phyloP scores from a whole-genome alignment of 1,140 invertebrate species.

The Megalopta genalis region DNA sequence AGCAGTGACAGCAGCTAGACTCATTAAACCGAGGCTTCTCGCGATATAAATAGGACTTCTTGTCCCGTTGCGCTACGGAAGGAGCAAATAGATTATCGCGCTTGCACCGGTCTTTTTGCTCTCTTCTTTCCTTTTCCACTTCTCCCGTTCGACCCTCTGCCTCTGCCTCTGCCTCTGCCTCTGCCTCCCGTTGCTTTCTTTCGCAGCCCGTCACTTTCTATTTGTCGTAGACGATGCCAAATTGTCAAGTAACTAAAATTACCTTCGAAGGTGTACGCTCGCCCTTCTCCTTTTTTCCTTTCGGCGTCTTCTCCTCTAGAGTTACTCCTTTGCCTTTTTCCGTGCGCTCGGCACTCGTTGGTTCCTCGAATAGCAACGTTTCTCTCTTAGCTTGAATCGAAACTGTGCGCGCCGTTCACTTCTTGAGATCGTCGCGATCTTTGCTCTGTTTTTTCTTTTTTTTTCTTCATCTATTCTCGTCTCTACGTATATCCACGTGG shows the following conservation, averaged over 20 bases:
- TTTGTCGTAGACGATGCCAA: conserved; percentile 76
- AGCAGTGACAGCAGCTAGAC: conserved; percentile 75
- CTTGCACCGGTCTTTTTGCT: conserved; percentile 45
- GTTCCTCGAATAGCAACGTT: conserved; percentile 11
- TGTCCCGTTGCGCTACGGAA: conserved; percentile 63
- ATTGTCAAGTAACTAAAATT: conserved; percentile 78
- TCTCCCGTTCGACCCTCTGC: conserved; percentile 45
- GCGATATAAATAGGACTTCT: conserved; percentile 77
- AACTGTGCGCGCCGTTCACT: neutral
- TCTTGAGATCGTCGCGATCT: neutral
- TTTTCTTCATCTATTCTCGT: no score
- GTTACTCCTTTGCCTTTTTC: conserved; percentile 22
- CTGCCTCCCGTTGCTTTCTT: conserved; percentile 57
- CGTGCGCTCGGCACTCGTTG: neutral
- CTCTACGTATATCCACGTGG: no score
- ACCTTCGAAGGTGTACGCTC: conserved; percentile 69
- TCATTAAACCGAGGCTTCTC: conserved; percentile 77
- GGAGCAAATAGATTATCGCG: conserved; percentile 74
- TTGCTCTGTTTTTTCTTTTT: no score
- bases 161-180: conserved; percentile 27
- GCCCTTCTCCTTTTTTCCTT: conserved; percentile 44
- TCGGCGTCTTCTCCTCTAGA: conserved; percentile 16
- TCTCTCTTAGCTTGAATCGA: neutral
- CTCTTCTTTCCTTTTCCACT: conserved; percentile 58
- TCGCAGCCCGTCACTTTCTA: conserved; percentile 57